Evolutionary conservation across 2,888 invertebrate species (phyloP), one percentile per base, ranked within the genome.

Genomic region (Molorchus minor): DNA sequence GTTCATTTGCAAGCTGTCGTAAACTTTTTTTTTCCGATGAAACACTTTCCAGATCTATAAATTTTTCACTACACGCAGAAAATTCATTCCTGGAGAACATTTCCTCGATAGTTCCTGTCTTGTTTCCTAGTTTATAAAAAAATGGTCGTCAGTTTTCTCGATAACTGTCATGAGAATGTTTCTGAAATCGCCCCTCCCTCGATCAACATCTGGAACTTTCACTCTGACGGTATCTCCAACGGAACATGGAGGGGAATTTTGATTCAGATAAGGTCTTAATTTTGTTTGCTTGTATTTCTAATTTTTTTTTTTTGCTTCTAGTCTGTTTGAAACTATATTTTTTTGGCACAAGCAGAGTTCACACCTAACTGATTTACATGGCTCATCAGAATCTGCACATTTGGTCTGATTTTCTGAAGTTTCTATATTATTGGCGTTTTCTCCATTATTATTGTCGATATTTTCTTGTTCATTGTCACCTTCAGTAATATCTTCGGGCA

Each of bases 21-120:
- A 46, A 56, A 21, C 20, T 49, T 46, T 58, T 68, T 44, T 62
- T 66, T 54, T 58, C 62, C 33, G 53, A 21, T 56, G 63, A 67
- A 36, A 68, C 45, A 47, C 36, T 46, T 56, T 61, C 58, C 8
- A 61, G 33, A 57, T 58, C 47, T 64, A 46, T 40, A 67, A 65
- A 54, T 64, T 68, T 63, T 33, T 3, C 8, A 3, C 13, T n/a
- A 16, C 29, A 45, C 2, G 29, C 33, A 16, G 29, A 5, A 16
- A 45, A 45, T 25, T 45, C 3, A n/a, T 25, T 15, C 25, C 25
- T 45, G 3, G 12, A 21, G n/a, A 3, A 45, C 12, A 12, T 10
- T 44, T 16, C 25, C 3, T 19, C 1, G 3, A 44, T 7, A 19
- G 29, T 29, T 19, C 44, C 20, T 7, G 1, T 21, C 20, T 44